Evolutionary conservation across 2,888 invertebrate species (phyloP).

Genomic region (Phlogophora meticulosa): DNA sequence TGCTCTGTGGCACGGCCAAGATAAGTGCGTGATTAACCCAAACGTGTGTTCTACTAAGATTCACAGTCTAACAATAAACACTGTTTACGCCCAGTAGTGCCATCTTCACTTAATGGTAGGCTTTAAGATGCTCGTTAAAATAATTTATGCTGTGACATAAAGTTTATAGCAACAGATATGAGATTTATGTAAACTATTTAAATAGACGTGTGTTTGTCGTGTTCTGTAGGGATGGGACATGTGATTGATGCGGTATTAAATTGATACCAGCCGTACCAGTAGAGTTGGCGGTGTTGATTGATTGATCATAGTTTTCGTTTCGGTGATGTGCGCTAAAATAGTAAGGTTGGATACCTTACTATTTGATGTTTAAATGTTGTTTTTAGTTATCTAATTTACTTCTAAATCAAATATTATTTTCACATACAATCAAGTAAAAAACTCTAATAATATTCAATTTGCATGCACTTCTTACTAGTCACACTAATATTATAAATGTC

Average conservation of each 20-base stretch:
- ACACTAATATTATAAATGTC: too few relatives aligned
- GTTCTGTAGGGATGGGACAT: slow-evolving; percentile 48
- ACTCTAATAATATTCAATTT: too few relatives aligned
- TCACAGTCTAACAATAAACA: slow-evolving; percentile 43
- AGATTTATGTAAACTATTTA: slow-evolving; percentile 49
- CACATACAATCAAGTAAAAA: too few relatives aligned
- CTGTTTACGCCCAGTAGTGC: slow-evolving; percentile 32
- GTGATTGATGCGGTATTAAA: slow-evolving; percentile 16
- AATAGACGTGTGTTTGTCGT: slow-evolving; percentile 26
- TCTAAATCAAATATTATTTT: not conserved
- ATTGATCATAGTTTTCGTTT: slow-evolving; percentile 19
- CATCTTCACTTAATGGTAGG: slow-evolving; percentile 42
- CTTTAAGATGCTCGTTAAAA: slow-evolving; percentile 38
- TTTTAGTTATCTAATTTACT: too few relatives aligned
- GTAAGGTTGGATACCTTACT: not conserved
- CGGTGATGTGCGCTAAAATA: not conserved
- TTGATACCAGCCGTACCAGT: slow-evolving; percentile 14
- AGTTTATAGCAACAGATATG: slow-evolving; percentile 24
- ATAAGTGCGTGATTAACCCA: slow-evolving; percentile 24
- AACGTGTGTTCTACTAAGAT: slow-evolving; percentile 19
- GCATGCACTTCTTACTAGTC: too few relatives aligned
- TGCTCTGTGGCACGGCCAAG: not conserved
- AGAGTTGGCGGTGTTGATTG: slow-evolving; percentile 8
- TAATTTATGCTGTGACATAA: slow-evolving; percentile 51
- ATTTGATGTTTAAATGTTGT: too few relatives aligned